Evolutionary conservation across 2,113 vertebrate species (phyloP).

Genomic region (Poeciliopsis prolifica): DNA sequence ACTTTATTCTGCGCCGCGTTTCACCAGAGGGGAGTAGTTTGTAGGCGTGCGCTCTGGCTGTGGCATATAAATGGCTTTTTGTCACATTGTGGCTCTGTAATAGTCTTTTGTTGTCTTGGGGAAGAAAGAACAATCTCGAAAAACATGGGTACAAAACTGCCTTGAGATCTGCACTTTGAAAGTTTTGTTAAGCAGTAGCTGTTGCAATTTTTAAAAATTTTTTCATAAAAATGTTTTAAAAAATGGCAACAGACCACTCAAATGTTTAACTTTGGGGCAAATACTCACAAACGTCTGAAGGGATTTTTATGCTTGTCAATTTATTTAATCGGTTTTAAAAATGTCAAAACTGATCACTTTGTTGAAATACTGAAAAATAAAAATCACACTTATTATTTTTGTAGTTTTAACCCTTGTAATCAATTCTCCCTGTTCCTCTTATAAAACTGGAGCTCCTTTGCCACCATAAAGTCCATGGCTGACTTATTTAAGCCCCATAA

Average conservation of each 20-base stretch:
- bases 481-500: slow-evolving; percentile 57
- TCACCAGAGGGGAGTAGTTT: slow-evolving; percentile 47
- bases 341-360: too few relatives aligned
- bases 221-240: too few relatives aligned
- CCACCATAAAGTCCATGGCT: slow-evolving; percentile 32
- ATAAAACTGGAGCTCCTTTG: slow-evolving; percentile 16
- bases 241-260: too few relatives aligned
- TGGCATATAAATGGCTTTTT: slow-evolving; percentile 72
- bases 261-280: too few relatives aligned
- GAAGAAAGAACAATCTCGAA: neutral
- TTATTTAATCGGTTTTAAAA: neutral
- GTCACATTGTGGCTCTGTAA: slow-evolving; percentile 41
- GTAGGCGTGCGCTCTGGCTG: slow-evolving; percentile 23
- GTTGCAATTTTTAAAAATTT: too few relatives aligned
- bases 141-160: neutral
- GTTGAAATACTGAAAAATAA: too few relatives aligned
- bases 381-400: neutral
- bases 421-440: slow-evolving; percentile 4
- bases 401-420: slow-evolving; percentile 5
- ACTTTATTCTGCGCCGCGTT: slow-evolving; percentile 33
- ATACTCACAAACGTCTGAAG: neutral
- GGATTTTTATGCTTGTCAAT: neutral
- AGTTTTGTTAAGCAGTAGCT: neutral
- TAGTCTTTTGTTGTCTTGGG: slow-evolving; percentile 35
- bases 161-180: neutral